These are phyloP conservation scores for Drosophila malerkotliana DNA, from an alignment of 1,140 invertebrate species.

Conservation along the genomic window DNA sequence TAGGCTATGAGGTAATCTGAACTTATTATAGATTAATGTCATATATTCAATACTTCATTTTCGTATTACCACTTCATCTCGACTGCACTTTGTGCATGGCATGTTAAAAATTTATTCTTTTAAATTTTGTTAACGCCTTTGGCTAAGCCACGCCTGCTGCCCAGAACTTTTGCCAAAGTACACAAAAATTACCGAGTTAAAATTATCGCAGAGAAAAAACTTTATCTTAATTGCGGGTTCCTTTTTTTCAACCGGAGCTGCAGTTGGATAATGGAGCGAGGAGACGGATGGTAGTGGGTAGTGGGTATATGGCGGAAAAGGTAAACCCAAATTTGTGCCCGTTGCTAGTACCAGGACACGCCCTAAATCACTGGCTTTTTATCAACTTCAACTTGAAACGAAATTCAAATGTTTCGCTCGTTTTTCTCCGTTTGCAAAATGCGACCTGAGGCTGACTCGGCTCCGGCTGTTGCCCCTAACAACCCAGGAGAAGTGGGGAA, in stretches of 20 bases:
- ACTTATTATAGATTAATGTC: too few relatives aligned
- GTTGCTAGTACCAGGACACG: slow-evolving; percentile 46
- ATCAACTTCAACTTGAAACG: slow-evolving; percentile 78
- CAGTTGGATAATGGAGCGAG: slow-evolving; percentile 2
- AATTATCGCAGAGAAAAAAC: slow-evolving; percentile 38
- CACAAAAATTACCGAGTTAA: slow-evolving; percentile 53
- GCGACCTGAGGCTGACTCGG: slow-evolving; percentile 27
- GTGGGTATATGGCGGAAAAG: slow-evolving; percentile 30
- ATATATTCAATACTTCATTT: not conserved
- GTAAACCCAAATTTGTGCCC: slow-evolving; percentile 56
- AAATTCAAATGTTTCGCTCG: slow-evolving; percentile 74
- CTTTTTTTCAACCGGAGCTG: slow-evolving; percentile 27
- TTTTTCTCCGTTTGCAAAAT: slow-evolving; percentile 37
- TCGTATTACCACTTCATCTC: slow-evolving; percentile 13
- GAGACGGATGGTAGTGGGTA: not conserved
- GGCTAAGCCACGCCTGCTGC: slow-evolving; percentile 11
- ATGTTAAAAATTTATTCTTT: slow-evolving; percentile 22
- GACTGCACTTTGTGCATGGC: slow-evolving; percentile 26
- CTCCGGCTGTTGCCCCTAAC: slow-evolving; percentile 61
- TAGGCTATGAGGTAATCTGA: too few relatives aligned
- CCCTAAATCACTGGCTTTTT: slow-evolving; percentile 75
- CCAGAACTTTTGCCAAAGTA: slow-evolving; percentile 39
- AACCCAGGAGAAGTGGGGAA: slow-evolving; percentile 13
- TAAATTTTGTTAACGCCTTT: not conserved
- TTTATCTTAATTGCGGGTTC: slow-evolving; percentile 58